Evolutionary conservation across 2,888 invertebrate species (phyloP).

Genomic region (Gnatocerus cornutus): DNA sequence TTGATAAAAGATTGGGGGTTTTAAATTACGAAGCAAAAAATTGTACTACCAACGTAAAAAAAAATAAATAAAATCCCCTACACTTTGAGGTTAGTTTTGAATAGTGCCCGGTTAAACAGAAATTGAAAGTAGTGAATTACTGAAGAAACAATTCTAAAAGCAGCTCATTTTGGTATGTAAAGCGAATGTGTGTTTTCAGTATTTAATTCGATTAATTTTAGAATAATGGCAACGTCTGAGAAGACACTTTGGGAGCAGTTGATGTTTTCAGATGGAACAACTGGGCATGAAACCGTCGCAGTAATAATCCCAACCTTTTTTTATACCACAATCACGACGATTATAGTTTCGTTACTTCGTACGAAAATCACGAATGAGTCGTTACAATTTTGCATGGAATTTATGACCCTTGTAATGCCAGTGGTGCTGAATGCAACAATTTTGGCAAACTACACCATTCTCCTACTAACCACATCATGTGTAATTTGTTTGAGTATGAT

Average conservation of each 20-base stretch:
- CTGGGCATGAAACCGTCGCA: slow-evolving; percentile 72
- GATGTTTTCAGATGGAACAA: slow-evolving; percentile 75
- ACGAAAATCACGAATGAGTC: slow-evolving; percentile 33
- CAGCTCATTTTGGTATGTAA: too few species aligned
- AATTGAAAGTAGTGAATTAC: too few species aligned
- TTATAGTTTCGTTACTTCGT: slow-evolving; percentile 59
- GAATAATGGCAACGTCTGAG: neutral
- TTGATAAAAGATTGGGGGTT: neutral
- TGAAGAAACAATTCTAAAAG: neutral
- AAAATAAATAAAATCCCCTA: neutral
- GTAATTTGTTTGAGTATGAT: slow-evolving; percentile 16
- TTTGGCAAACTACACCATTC: slow-evolving; percentile 66
- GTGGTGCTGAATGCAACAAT: slow-evolving; percentile 75
- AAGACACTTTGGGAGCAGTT: slow-evolving; percentile 68
- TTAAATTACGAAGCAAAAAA: neutral
- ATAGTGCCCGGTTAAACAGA: neutral
- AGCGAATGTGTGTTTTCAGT: too few species aligned
- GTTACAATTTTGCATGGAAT: slow-evolving; percentile 72
- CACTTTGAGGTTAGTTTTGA: neutral
- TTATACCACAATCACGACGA: slow-evolving; percentile 62
- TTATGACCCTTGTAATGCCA: slow-evolving; percentile 74
- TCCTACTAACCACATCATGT: slow-evolving; percentile 17
- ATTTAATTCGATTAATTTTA: neutral
- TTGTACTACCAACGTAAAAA: neutral
- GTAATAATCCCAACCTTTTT: slow-evolving; percentile 66